These are phyloP conservation scores for Hemiprocne comata DNA, from an alignment of 2,113 vertebrate species.

Conservation along the genomic window DNA sequence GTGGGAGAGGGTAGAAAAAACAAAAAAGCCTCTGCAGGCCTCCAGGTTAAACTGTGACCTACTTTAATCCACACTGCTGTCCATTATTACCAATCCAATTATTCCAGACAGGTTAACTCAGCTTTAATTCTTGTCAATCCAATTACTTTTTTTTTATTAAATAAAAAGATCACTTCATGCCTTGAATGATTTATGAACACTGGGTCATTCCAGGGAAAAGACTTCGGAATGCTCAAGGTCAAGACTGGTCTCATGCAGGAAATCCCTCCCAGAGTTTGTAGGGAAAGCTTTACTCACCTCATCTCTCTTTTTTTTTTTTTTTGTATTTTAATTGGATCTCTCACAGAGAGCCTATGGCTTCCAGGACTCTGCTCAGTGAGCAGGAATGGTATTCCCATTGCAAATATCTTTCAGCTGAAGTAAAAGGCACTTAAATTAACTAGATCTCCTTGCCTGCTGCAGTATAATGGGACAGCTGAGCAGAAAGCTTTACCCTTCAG, in stretches of 20 bases:
- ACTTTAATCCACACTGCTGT: slow-evolving; percentile 57
- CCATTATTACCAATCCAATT: slow-evolving; percentile 70
- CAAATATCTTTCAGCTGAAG: slow-evolving; percentile 30
- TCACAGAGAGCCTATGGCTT: slow-evolving; percentile 30
- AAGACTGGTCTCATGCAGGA: slow-evolving; percentile 7
- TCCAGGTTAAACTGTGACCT: slow-evolving; percentile 64
- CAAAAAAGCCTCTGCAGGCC: background rate
- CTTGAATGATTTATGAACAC: slow-evolving; percentile 50
- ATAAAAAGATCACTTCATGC: slow-evolving; percentile 39
- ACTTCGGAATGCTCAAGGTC: slow-evolving; percentile 47
- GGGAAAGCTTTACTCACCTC: slow-evolving; percentile 6
- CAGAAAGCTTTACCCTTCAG: background rate
- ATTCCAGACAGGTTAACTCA: slow-evolving; percentile 71
- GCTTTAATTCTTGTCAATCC: slow-evolving; percentile 68
- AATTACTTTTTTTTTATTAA: slow-evolving; percentile 45
- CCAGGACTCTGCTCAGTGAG: slow-evolving; percentile 16
- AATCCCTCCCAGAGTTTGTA: background rate
- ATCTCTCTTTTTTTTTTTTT: background rate
- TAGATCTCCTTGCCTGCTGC: background rate
- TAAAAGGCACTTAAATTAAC: slow-evolving; percentile 49
- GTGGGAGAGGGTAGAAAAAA: background rate
- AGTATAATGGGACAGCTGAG: background rate
- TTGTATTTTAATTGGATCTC: slow-evolving; percentile 34
- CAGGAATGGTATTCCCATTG: slow-evolving; percentile 13
- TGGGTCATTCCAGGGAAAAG: slow-evolving; percentile 31